These are phyloP conservation scores for Podarcis muralis DNA, from an alignment of 2,113 vertebrate genomes.

Conservation along the genomic window DNA sequence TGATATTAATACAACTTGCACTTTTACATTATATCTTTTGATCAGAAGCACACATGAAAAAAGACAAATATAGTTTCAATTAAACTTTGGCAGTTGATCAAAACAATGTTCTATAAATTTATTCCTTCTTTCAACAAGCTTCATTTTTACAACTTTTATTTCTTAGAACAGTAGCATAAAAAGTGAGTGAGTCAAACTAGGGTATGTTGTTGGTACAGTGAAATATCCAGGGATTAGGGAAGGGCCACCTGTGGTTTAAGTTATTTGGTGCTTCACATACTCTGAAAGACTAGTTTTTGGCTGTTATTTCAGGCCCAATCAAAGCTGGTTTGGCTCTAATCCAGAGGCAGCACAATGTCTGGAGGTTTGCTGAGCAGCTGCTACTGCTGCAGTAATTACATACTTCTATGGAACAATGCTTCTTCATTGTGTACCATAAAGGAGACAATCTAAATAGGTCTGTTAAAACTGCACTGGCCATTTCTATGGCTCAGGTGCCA, in stretches of 20 bases:
- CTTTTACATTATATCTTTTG: neutral
- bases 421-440: conserved; percentile 19
- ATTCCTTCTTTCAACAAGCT: neutral
- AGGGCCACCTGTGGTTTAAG: neutral
- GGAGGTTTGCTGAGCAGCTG: conserved; percentile 53
- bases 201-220: neutral
- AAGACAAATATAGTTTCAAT: neutral
- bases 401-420: conserved; percentile 36
- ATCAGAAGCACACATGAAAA: neutral
- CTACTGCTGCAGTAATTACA: conserved; percentile 55
- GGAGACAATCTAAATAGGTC: conserved; percentile 28
- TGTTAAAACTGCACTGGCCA: conserved; percentile 8
- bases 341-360: conserved; percentile 26
- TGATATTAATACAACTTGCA: neutral
- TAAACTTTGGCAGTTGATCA: neutral
- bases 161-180: neutral
- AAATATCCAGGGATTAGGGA: neutral
- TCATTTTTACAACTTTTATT: neutral
- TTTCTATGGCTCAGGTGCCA: conserved; percentile 32
- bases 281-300: conserved; percentile 6
- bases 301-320: conserved; percentile 53
- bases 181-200: neutral
- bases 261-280: neutral
- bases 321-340: conserved; percentile 23
- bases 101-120: neutral